These are phyloP conservation scores for Brachymystax lenok DNA, from an alignment of 2,797 vertebrate genomes.

Conservation along the genomic window DNA sequence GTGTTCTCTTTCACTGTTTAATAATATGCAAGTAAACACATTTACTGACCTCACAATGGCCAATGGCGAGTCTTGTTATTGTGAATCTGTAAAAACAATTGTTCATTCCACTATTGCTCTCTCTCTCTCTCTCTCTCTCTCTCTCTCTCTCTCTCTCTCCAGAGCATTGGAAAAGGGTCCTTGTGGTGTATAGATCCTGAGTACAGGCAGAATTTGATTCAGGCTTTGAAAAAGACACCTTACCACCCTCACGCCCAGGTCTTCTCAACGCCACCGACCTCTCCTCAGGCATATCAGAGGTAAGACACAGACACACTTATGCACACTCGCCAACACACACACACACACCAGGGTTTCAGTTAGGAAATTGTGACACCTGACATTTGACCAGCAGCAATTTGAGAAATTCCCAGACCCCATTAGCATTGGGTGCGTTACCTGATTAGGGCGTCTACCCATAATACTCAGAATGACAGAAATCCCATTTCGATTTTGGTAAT, in stretches of 20 bases:
- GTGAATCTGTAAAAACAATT: not conserved
- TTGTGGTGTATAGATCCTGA: constrained; percentile 84
- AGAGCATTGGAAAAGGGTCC: constrained; percentile 84
- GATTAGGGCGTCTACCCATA: too few relatives aligned
- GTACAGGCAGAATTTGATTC: constrained; percentile 95
- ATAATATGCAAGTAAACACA: not conserved
- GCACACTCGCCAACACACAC: constrained; percentile 10
- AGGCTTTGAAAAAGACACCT: constrained; percentile 99
- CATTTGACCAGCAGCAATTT: too few relatives aligned
- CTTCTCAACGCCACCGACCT: constrained; percentile 81
- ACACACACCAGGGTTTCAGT: not conserved
- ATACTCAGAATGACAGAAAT: too few relatives aligned
- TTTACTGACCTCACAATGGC: not conserved
- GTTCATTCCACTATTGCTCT: not conserved
- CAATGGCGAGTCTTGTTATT: not conserved
- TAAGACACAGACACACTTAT: constrained; percentile 42
- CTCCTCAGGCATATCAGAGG: constrained; percentile 76
- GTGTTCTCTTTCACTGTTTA: not conserved
- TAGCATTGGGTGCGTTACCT: too few relatives aligned
- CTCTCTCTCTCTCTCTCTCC: constrained; percentile 29
- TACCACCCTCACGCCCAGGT: constrained; percentile 87
- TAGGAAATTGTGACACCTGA: too few relatives aligned
- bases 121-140: constrained; percentile 6
- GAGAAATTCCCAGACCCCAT: too few relatives aligned
- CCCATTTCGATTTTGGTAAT: too few relatives aligned